Percentiles rank a stretch among this genome's conserved stretches.
Evolutionary conservation across 2,888 invertebrate species (phyloP).

Genomic region (Plebejus melissa): DNA sequence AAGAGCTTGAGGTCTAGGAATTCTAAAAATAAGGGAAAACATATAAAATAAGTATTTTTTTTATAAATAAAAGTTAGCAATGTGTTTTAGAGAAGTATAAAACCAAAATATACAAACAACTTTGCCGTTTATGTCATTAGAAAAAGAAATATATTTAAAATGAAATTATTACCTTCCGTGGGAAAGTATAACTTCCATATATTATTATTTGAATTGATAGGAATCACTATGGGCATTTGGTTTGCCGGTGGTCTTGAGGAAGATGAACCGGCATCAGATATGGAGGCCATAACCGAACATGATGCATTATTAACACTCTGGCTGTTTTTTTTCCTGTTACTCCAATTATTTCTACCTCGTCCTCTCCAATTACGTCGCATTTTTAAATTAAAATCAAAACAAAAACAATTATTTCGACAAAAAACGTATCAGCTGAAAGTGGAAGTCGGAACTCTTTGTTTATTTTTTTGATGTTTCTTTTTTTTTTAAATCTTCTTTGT

Average conservation of each 20-base stretch:
- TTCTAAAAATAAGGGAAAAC: not conserved
- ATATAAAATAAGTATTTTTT: too few relatives aligned
- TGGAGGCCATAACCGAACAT: constrained; percentile 37
- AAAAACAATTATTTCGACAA: not conserved
- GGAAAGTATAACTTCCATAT: constrained; percentile 90
- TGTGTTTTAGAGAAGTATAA: too few relatives aligned
- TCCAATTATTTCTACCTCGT: constrained; percentile 60
- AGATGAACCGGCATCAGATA: constrained; percentile 45
- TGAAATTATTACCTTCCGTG: constrained; percentile 74
- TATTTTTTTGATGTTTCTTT: not conserved
- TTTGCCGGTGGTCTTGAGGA: constrained; percentile 65
- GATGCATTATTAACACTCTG: constrained; percentile 51
- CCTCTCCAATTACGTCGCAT: constrained; percentile 71
- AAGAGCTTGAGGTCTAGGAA: too few relatives aligned
- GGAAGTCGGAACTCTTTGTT: not conserved
- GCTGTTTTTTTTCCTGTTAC: constrained; percentile 45
- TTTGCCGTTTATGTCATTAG: too few relatives aligned
- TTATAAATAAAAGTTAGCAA: too few relatives aligned
- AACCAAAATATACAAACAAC: too few relatives aligned
- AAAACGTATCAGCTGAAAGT: too few relatives aligned
- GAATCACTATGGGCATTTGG: constrained; percentile 58
- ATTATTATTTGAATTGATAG: constrained; percentile 67
- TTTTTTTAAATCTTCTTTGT: not conserved
- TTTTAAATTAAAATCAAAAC: constrained; percentile 30
- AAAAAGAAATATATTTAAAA: too few relatives aligned